These are phyloP conservation scores for Biston stratarius DNA, from an alignment of 2,888 invertebrate genomes.

Conservation along the genomic window DNA sequence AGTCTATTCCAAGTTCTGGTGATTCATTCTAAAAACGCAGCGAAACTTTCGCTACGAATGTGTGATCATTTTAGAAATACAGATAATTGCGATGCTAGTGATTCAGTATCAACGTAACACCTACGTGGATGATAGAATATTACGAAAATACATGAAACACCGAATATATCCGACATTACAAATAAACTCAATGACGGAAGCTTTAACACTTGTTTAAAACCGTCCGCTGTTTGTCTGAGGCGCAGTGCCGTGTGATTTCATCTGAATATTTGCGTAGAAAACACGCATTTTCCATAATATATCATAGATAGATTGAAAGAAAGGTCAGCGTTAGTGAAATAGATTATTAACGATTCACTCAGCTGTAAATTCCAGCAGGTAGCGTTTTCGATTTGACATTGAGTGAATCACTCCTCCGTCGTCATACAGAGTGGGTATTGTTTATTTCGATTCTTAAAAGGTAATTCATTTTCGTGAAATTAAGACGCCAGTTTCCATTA, in stretches of 20 bases:
- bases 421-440: conserved; percentile 41
- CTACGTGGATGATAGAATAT: conserved; percentile 36
- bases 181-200: conserved; percentile 47
- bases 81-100: conserved; percentile 39
- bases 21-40: conserved; percentile 48
- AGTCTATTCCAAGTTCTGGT: conserved; percentile 51
- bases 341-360: conserved; percentile 16
- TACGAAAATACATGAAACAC: conserved; percentile 32
- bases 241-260: conserved; percentile 37
- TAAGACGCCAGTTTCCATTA: conserved; percentile 39
- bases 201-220: conserved; percentile 32
- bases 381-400: conserved; percentile 26
- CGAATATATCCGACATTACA: conserved; percentile 34
- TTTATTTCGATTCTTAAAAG: conserved; percentile 43
- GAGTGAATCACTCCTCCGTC: conserved; percentile 41
- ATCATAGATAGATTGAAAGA: conserved; percentile 44
- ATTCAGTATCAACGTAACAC: conserved; percentile 39
- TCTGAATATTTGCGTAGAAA: conserved; percentile 36
- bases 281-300: conserved; percentile 42
- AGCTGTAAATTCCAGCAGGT: conserved; percentile 4
- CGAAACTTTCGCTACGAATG: conserved; percentile 52
- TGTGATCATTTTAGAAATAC: conserved; percentile 38
- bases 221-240: conserved; percentile 32
- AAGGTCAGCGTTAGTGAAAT: conserved; percentile 43
- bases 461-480: conserved; percentile 40